These are phyloP conservation scores for Nerophis ophidion DNA, from an alignment of 2,113 vertebrate species.

Conservation along the genomic window DNA sequence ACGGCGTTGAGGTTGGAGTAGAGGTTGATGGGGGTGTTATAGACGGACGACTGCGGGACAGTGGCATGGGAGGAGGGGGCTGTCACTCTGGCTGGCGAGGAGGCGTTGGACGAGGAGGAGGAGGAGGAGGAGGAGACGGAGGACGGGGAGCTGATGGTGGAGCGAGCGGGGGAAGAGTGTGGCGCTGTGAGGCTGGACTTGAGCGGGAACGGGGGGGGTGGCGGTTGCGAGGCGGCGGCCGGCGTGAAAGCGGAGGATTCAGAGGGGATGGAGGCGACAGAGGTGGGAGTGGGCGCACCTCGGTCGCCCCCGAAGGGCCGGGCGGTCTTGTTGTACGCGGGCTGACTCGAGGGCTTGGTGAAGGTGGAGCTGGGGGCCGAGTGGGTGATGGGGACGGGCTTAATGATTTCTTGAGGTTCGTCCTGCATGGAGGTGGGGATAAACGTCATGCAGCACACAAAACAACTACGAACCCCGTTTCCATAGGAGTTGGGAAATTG, in stretches of 20 bases:
- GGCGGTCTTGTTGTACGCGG: conserved; percentile 90
- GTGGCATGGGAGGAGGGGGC: conserved; percentile 67
- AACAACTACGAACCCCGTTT: too few relatives aligned
- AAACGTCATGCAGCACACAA: conserved; percentile 60
- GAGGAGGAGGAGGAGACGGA: conserved; percentile 60
- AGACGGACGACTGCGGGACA: conserved; percentile 81
- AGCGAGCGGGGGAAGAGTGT: conserved; percentile 36
- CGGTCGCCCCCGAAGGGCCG: conserved; percentile 81
- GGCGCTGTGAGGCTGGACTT: conserved; percentile 35
- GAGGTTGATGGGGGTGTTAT: conserved; percentile 77
- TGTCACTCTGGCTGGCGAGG: conserved; percentile 78
- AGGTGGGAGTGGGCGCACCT: conserved; percentile 10
- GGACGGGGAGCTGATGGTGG: conserved; percentile 53
- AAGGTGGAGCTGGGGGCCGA: conserved; percentile 64
- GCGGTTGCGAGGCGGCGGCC: conserved; percentile 67
- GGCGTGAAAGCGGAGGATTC: conserved; percentile 91
- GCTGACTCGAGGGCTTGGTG: conserved; percentile 67
- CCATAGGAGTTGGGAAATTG: too few relatives aligned
- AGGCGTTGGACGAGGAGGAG: conserved; percentile 64
- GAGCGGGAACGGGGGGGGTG: conserved; percentile 65
- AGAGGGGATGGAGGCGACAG: conserved; percentile 87
- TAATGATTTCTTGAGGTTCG: conserved; percentile 87
- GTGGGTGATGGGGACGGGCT: conserved; percentile 87
- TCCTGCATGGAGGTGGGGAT: conserved; percentile 74
- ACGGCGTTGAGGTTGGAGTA: conserved; percentile 76